A percentile compares a stretch with the other conserved stretches of the same genome.
phyloP scores from a whole-genome alignment of 2,888 invertebrate genomes.

The Drosophila neutralis region DNA sequence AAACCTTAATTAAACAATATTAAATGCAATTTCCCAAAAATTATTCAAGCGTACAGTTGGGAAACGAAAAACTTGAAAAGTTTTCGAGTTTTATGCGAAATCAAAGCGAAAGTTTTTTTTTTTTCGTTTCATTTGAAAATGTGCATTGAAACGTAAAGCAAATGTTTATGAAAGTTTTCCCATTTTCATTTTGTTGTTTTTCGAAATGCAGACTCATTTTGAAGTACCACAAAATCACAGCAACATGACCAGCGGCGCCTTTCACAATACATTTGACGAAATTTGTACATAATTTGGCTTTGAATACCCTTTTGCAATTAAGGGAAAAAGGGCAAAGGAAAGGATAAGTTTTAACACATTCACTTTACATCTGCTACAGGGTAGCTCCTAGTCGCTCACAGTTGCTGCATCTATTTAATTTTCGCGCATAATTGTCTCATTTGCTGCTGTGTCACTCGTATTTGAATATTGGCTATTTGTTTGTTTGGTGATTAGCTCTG shows the following conservation, averaged over 20 bases:
- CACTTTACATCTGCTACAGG: neutral
- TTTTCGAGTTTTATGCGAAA: slow-evolving; percentile 11
- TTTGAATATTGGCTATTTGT: slow-evolving; percentile 50
- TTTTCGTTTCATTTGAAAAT: slow-evolving; percentile 6
- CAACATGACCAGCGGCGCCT: slow-evolving; percentile 11
- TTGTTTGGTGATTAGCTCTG: slow-evolving; percentile 35
- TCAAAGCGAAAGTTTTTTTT: slow-evolving; percentile 19
- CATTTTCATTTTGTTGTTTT: neutral
- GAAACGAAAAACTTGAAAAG: slow-evolving; percentile 2
- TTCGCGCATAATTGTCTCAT: slow-evolving; percentile 13
- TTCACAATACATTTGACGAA: slow-evolving; percentile 5
- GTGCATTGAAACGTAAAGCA: slow-evolving; percentile 9
- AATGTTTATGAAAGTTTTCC: slow-evolving; percentile 14
- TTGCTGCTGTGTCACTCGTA: slow-evolving; percentile 22
- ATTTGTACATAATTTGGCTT: neutral
- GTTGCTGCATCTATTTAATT: slow-evolving; percentile 10
- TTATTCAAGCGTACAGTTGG: slow-evolving; percentile 51
- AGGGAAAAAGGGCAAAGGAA: neutral
- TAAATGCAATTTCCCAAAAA: slow-evolving; percentile 51
- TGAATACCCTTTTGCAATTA: neutral
- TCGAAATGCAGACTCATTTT: neutral
- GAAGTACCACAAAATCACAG: slow-evolving; percentile 29
- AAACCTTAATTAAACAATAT: slow-evolving; percentile 66
- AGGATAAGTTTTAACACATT: neutral
- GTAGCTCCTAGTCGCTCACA: slow-evolving; percentile 4